A percentile compares a stretch with the other conserved stretches of the same genome.
phyloP scores from a whole-genome alignment of 2,113 vertebrate genomes.

The Panthera uncia region DNA sequence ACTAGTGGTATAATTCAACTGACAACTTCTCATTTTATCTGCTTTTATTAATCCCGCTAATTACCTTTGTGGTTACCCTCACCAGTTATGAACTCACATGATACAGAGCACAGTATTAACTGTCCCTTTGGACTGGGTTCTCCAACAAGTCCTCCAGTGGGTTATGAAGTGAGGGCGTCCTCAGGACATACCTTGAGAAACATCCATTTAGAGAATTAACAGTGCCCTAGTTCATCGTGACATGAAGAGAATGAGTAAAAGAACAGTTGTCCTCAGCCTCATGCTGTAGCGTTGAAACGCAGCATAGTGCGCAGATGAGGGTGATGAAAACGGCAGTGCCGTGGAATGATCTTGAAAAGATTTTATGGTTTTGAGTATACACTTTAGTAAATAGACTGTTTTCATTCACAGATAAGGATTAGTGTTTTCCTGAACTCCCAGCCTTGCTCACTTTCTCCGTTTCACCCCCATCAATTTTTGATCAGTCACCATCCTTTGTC shows the following conservation, averaged over 20 bases:
- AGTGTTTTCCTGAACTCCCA: not conserved
- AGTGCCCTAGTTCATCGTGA: not conserved
- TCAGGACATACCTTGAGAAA: not conserved
- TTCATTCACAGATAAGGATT: constrained; percentile 3
- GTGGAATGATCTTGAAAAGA: not conserved
- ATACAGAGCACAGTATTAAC: not conserved
- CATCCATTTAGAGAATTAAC: not conserved
- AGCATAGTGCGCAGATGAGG: not conserved
- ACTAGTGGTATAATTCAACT: not conserved
- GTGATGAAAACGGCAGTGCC: not conserved
- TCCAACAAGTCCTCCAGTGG: not conserved
- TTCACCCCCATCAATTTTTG: constrained; percentile 63
- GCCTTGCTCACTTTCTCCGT: constrained; percentile 8
- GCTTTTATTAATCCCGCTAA: not conserved
- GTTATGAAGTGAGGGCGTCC: not conserved
- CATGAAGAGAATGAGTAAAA: not conserved
- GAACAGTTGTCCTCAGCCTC: not conserved
- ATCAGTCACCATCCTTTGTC: constrained; percentile 63
- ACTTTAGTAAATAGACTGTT: not conserved
- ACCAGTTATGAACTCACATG: not conserved
- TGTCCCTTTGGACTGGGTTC: not conserved
- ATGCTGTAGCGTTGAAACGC: not conserved
- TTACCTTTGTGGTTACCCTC: not conserved
- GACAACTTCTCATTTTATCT: not conserved
- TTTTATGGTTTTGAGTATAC: not conserved